Evolutionary conservation across 2,797 vertebrate species (phyloP).

Genomic region (Leuciscus waleckii): DNA sequence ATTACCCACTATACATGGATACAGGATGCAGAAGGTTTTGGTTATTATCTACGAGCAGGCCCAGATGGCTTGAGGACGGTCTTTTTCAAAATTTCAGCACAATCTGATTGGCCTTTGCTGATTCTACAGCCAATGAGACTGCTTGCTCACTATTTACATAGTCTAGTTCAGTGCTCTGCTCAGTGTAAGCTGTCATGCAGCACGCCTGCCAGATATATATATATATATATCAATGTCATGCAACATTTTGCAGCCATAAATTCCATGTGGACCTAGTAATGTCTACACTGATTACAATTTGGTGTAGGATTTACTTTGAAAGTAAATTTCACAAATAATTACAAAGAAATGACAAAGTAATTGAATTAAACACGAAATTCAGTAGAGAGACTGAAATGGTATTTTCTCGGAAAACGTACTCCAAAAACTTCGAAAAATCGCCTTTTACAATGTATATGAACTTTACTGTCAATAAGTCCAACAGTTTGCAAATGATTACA

Average conservation of each 20-base stretch:
- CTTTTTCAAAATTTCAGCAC: background rate
- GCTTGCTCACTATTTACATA: background rate
- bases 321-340: background rate
- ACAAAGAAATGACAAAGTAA: background rate
- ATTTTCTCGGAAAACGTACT: background rate
- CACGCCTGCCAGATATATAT: too few relatives aligned
- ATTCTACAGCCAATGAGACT: background rate
- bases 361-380: background rate
- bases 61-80: background rate
- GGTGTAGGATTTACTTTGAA: background rate
- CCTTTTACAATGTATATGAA: background rate
- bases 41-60: background rate
- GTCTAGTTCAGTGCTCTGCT: background rate
- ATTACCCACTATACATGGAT: background rate
- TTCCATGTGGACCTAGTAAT: background rate
- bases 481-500: background rate
- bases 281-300: background rate
- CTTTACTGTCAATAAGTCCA: background rate
- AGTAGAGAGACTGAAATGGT: background rate
- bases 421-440: background rate
- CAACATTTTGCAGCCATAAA: background rate
- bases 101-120: background rate
- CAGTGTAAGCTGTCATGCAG: background rate
- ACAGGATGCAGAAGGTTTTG: background rate
- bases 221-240: too few relatives aligned